Base-by-base conservation (phyloP, 2,797 vertebrate genomes). In the Agapornis canus region DNA sequence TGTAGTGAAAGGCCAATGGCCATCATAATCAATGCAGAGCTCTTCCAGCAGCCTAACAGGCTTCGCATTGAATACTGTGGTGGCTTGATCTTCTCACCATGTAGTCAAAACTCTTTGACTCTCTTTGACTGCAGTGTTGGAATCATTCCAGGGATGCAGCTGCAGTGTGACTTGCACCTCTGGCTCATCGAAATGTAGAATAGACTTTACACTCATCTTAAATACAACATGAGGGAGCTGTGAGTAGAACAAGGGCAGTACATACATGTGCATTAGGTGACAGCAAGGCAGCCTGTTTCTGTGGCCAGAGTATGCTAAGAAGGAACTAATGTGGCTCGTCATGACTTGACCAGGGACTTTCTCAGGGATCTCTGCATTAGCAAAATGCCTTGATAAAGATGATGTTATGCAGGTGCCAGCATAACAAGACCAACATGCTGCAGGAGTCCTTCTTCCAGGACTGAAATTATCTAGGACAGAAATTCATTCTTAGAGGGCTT, bases 221-320 rank as follows among this genome's bases (percentile, higher is more conserved):
- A 69, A 31, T 25, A 20, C 22, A 37, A 35, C 12, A 4, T 1
- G 37, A 56, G 60, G 42, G 19, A 16, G 40, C 23, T 57, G 37
- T 61, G 42, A 51, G 40, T 20, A 27, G 52, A 63, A 54, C 1
- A 5, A 48, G 39, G 27, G 31, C 31, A 43, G 43, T 25, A 26
- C 1, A 0, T n/a, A 42, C 13, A 48, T 29, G 35, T 6, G 31
- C 0, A 18, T 45, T 39, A 51, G 26, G 42, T n/a, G 51, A 32
- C 70, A 81, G n/a, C 48, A 52, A 35, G 54, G 43, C 43, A 73
- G 49, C 37, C 42, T 31, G 43, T 31, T 13, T 68, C 42, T 59
- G 16, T 40, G 56, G 29, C 47, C 0, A 0, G 29, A 61, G 26
- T 12, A 6, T 18, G 22, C 47, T 47, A 37, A 35, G 27, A 63